phyloP scores from a whole-genome alignment of 2,888 invertebrate species.

The Nomada fucata region DNA sequence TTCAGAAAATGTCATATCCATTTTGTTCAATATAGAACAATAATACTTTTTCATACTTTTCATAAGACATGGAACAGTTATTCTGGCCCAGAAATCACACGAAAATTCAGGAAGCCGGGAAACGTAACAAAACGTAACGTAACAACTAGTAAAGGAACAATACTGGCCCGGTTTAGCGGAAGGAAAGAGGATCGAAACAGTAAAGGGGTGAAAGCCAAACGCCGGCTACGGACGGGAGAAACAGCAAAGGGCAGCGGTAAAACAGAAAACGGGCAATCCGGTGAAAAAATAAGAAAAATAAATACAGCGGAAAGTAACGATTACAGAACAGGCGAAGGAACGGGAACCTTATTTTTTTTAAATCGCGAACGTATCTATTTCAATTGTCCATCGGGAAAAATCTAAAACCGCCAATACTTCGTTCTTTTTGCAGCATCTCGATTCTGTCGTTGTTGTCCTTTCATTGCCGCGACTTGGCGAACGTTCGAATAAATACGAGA shows the following conservation, averaged over 20 bases:
- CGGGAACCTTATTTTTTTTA: constrained; percentile 7
- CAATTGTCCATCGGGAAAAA: neutral
- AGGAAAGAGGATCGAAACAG: neutral
- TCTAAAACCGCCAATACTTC: too few relatives aligned
- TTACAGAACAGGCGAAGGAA: neutral
- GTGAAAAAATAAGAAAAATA: constrained; percentile 4
- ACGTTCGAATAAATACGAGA: too few relatives aligned
- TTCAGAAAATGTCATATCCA: too few relatives aligned
- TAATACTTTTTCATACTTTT: too few relatives aligned
- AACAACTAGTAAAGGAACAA: neutral
- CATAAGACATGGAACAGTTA: too few relatives aligned
- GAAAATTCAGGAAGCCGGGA: neutral
- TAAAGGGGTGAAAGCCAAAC: constrained; percentile 1
- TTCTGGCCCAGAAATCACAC: neutral
- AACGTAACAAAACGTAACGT: neutral
- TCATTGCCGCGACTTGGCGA: too few relatives aligned
- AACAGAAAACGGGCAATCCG: constrained; percentile 16
- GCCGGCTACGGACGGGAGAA: neutral
- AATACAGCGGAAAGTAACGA: constrained; percentile 3
- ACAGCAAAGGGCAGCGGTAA: constrained; percentile 2
- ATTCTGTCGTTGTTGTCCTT: neutral
- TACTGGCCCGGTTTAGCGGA: neutral
- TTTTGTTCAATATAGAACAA: too few relatives aligned
- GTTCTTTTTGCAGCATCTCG: neutral
- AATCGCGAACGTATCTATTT: neutral